Evolutionary conservation across 2,797 vertebrate genomes (phyloP).

Genomic region (Sebastes flavidus): DNA sequence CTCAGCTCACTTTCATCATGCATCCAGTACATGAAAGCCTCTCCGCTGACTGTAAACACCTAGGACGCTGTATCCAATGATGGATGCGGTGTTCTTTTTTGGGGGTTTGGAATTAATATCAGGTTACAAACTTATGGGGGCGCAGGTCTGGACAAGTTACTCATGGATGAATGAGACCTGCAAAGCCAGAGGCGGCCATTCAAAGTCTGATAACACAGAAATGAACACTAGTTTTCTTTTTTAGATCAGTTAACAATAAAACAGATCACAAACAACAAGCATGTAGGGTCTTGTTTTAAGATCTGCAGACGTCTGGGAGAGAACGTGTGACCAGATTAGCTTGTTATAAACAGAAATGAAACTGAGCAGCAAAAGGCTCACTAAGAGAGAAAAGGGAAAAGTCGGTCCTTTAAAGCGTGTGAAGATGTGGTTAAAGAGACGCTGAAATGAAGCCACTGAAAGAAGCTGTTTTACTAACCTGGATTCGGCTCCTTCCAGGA

Average conservation of each 20-base stretch:
- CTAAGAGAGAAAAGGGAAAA: background rate
- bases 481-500: conserved; percentile 94
- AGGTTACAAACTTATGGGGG: background rate
- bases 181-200: no score
- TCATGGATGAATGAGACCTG: no score
- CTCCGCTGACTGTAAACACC: background rate
- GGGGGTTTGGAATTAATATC: background rate
- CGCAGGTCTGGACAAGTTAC: background rate
- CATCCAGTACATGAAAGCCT: conserved; percentile 19
- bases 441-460: background rate
- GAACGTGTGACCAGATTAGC: background rate
- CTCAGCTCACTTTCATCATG: conserved; percentile 30
- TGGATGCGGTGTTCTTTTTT: background rate
- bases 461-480: conserved; percentile 83
- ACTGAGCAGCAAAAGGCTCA: background rate
- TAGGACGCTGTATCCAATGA: background rate
- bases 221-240: background rate
- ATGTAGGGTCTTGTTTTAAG: background rate
- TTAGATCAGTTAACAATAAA: background rate
- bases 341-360: background rate
- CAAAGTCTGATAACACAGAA: background rate
- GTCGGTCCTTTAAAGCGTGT: background rate
- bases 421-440: background rate
- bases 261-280: background rate
- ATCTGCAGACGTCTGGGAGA: background rate